Evolutionary conservation across 1,140 invertebrate species (phyloP).

Genomic region (Coelopa frigida): DNA sequence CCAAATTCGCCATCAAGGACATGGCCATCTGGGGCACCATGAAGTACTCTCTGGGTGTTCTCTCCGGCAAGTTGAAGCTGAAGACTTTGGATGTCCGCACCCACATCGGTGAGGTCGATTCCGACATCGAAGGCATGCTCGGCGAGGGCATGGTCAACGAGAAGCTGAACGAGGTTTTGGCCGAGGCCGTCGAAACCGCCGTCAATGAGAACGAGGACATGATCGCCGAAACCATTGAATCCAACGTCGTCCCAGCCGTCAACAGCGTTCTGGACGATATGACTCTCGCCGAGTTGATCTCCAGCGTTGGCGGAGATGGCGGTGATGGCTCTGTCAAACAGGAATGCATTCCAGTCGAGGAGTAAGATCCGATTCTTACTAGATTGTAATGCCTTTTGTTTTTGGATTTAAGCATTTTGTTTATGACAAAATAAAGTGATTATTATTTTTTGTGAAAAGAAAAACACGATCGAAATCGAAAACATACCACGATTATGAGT

Average conservation of each 20-base stretch:
- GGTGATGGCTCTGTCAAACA: conserved; percentile 37
- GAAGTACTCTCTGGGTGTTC: conserved; percentile 34
- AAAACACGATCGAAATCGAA: too few species aligned
- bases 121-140: conserved; percentile 38
- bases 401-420: conserved; percentile 20
- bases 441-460: too few species aligned
- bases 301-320: conserved; percentile 12
- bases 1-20: conserved; percentile 36
- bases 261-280: conserved; percentile 28
- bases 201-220: conserved; percentile 40
- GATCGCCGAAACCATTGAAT: conserved; percentile 35
- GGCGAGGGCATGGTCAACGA: conserved; percentile 32
- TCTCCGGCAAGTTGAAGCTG: conserved; percentile 31
- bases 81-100: conserved; percentile 34
- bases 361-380: too few species aligned
- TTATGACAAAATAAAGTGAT: not conserved
- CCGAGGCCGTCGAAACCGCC: conserved; percentile 28
- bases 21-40: conserved; percentile 33
- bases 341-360: conserved; percentile 29
- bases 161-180: conserved; percentile 34
- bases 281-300: conserved; percentile 26
- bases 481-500: too few species aligned
- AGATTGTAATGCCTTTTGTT: too few species aligned
- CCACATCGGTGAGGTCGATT: conserved; percentile 36
- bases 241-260: conserved; percentile 29